Evolutionary conservation across 1,140 invertebrate species (phyloP).

Genomic region (Drosophila yakuba): DNA sequence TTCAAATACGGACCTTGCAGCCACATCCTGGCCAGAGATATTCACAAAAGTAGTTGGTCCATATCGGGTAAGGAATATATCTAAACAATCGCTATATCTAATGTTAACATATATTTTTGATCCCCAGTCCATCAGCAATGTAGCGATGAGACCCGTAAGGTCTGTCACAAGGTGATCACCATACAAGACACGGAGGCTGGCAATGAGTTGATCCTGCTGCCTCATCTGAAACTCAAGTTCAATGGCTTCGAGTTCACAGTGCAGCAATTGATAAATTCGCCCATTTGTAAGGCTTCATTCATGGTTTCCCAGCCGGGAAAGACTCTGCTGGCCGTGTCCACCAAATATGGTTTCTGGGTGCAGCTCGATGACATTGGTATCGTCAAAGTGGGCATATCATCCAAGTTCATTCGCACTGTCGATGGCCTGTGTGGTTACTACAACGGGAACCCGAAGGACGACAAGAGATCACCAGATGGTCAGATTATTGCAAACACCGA

Average conservation of each 20-base stretch:
- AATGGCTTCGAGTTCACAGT: conserved; percentile 88
- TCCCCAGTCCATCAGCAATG: conserved; percentile 72
- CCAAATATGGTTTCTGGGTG: conserved; percentile 90
- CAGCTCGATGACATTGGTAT: conserved; percentile 89
- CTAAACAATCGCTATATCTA: neutral
- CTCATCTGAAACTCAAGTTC: conserved; percentile 88
- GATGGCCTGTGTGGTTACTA: conserved; percentile 93
- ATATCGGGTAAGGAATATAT: conserved; percentile 86
- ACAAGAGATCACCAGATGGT: conserved; percentile 90
- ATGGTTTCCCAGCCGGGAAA: conserved; percentile 89
- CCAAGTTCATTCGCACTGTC: conserved; percentile 87
- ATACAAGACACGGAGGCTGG: conserved; percentile 70
- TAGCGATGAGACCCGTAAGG: conserved; percentile 85
- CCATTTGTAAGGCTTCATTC: conserved; percentile 87
- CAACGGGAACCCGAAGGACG: conserved; percentile 88
- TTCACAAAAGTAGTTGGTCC: conserved; percentile 87
- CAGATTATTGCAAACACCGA: conserved; percentile 86
- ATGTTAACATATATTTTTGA: neutral
- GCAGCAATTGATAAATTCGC: conserved; percentile 88
- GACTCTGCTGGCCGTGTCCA: conserved; percentile 88
- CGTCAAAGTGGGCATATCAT: conserved; percentile 89
- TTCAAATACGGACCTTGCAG: conserved; percentile 92
- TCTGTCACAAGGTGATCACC: conserved; percentile 87
- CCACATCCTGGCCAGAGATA: conserved; percentile 90
- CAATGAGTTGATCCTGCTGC: conserved; percentile 76